Conservation (phyloP, 2,797 vertebrate species). For the Pogoniulus pusillus region DNA sequence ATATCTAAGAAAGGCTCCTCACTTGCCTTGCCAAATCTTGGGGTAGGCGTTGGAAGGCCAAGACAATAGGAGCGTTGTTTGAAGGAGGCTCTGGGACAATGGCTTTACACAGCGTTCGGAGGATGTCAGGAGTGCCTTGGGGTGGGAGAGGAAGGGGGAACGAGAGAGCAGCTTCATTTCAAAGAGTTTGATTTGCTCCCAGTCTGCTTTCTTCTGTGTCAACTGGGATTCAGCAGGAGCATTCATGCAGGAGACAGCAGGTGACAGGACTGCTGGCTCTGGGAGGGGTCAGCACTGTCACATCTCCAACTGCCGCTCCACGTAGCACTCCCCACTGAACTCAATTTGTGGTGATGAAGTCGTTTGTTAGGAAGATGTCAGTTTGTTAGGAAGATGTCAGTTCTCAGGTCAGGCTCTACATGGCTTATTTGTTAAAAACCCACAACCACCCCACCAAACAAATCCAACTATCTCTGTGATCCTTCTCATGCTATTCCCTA, state of each 20-base stretch:
- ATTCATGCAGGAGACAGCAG: conserved; percentile 37
- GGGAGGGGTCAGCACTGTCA: not conserved
- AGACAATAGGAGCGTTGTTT: not conserved
- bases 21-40: not conserved
- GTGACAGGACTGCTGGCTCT: not conserved
- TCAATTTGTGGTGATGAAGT: not conserved
- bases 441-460: not conserved
- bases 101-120: not conserved
- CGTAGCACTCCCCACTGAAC: not conserved
- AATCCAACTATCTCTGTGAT: not conserved
- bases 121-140: not conserved
- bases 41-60: not conserved
- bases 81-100: not conserved
- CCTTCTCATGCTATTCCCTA: not conserved
- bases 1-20: not conserved
- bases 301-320: not conserved
- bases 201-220: conserved; percentile 19
- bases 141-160: not conserved
- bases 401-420: not conserved
- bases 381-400: conserved; percentile 12
- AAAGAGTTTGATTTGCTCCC: not conserved
- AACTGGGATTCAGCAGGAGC: conserved; percentile 7
- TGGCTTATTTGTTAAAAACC: not conserved
- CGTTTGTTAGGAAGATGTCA: not conserved
- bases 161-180: conserved; percentile 11